Evolutionary conservation across 1,140 invertebrate genomes (phyloP), one percentile per base, ranked within the genome.

Genomic region (Lutraria rhynchaena): DNA sequence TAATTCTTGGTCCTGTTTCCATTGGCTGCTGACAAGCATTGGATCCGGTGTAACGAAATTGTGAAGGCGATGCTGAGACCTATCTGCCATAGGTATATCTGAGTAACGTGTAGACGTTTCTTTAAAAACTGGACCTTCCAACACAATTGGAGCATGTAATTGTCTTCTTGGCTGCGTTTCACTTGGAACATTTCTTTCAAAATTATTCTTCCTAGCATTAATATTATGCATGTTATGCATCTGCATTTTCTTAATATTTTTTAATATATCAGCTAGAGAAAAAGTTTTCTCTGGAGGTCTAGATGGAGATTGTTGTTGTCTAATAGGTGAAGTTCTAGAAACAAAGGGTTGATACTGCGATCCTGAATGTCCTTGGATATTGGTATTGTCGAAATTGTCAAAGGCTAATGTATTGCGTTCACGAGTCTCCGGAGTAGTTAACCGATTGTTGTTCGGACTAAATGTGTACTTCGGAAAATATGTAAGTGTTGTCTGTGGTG

Each of bases 251-350:
- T 41, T 67, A 24, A 67, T 67, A 33, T 67, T 41, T 15, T 67
- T 67, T 29, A 67, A 41, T 19, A 67, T 67, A 49, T 67, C 63
- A 29, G 63, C 41, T 37, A 67, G 41, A 17, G 63, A 67, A 15
- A 67, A 17, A 41, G 49, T 27, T 5, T 67, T 37, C n/a, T 67
- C 63, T 15, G 63, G 31, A 15, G 41, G 41, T 19, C 41, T 27
- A 41, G 37, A 41, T 15, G 37, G 37, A 7, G 37, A 37, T 19
- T 67, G 63, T 13, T 27, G 63, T 13, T 44, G 31, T 41, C 61
- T 19, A 44, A 44, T 44, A 0, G 61, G 37, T 24, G 61, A 65
- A 0, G 63, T 67, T 7, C 63, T 46, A 11, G 31, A 41, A 4
- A 65, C 61, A 22, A 65, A 46, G 13, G 61, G 61, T 27, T 65